These are phyloP conservation scores for Gobio occitaniae DNA, from an alignment of 2,797 vertebrate genomes.

Conservation along the genomic window DNA sequence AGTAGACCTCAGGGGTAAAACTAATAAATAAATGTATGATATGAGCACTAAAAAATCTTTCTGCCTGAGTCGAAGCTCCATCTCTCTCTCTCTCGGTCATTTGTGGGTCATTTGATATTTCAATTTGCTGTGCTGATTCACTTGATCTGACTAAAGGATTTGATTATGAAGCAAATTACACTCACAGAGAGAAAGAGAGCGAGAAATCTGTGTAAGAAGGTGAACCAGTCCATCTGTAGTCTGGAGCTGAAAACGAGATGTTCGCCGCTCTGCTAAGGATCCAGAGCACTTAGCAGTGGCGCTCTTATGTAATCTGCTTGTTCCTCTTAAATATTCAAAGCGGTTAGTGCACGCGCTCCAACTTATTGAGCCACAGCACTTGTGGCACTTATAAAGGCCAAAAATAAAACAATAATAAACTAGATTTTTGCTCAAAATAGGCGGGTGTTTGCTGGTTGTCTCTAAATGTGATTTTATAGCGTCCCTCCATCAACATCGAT, in stretches of 20 bases:
- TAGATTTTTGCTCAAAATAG: background rate
- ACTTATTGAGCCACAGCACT: background rate
- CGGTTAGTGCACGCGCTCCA: background rate
- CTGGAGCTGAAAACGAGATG: constrained; percentile 10
- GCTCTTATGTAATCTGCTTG: constrained; percentile 24
- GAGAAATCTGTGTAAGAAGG: constrained; percentile 2
- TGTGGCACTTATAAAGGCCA: background rate
- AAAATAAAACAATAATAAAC: constrained; percentile 17
- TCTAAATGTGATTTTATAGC: background rate
- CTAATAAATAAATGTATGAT: background rate
- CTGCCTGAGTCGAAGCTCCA: background rate
- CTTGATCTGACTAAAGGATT: constrained; percentile 19
- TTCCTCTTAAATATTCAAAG: constrained; percentile 44
- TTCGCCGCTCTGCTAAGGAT: background rate
- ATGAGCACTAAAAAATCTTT: background rate
- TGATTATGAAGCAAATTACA: constrained; percentile 37
- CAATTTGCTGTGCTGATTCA: constrained; percentile 33
- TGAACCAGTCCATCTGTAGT: constrained; percentile 7
- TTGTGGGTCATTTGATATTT: constrained; percentile 36
- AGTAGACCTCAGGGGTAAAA: background rate
- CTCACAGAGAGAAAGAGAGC: background rate
- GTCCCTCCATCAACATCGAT: background rate
- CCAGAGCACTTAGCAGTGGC: background rate
- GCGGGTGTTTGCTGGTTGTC: background rate
- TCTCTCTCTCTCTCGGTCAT: constrained; percentile 4